Evolutionary conservation across 1,140 invertebrate species (phyloP).

Genomic region (Scaptodrosophila lebanonensis): DNA sequence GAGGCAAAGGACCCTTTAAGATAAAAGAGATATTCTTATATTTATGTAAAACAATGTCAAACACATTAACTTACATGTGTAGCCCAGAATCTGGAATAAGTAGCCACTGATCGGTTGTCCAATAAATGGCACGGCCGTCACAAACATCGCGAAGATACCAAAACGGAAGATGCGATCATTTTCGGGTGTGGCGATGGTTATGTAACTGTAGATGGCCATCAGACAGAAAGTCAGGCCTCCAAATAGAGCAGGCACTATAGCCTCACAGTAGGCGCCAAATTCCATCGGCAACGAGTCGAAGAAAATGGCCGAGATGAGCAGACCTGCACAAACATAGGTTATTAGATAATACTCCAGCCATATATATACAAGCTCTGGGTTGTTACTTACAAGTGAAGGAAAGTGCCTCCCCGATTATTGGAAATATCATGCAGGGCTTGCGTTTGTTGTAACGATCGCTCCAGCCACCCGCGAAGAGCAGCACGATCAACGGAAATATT

Average conservation of each 20-base stretch:
- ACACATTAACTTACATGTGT: slow-evolving; percentile 47
- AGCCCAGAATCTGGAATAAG: slow-evolving; percentile 59
- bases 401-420: slow-evolving; percentile 80
- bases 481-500: slow-evolving; percentile 80
- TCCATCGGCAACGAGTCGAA: slow-evolving; percentile 78
- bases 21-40: background rate
- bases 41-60: background rate
- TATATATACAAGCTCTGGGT: background rate
- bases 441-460: slow-evolving; percentile 82
- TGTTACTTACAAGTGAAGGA: slow-evolving; percentile 56
- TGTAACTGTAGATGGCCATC: slow-evolving; percentile 82
- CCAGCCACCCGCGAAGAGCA: slow-evolving; percentile 82
- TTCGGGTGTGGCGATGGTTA: slow-evolving; percentile 80
- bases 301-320: slow-evolving; percentile 67
- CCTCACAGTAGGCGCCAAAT: slow-evolving; percentile 79
- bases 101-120: slow-evolving; percentile 62
- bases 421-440: slow-evolving; percentile 82
- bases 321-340: slow-evolving; percentile 20
- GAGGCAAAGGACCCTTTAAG: slow-evolving; percentile 56
- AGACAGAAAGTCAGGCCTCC: slow-evolving; percentile 81
- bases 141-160: slow-evolving; percentile 75
- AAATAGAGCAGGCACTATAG: slow-evolving; percentile 79
- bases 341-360: background rate
- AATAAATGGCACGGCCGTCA: slow-evolving; percentile 62
- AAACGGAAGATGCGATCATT: slow-evolving; percentile 80